These are phyloP conservation scores for Melanocharis versteri DNA, from an alignment of 2,113 vertebrate species.

Conservation along the genomic window DNA sequence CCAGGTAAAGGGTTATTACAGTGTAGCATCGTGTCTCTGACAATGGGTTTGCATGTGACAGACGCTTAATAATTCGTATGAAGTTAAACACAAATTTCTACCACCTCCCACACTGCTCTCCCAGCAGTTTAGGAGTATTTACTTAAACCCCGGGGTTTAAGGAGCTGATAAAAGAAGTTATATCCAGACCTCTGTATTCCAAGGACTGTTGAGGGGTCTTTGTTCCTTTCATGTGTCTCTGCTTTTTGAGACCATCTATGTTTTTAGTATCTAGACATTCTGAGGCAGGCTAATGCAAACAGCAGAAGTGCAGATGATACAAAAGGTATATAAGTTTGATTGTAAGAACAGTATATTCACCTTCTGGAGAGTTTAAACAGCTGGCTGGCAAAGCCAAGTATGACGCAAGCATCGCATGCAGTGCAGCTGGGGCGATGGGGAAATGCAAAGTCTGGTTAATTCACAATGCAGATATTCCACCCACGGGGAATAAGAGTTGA, in stretches of 20 bases:
- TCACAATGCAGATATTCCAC: slow-evolving; percentile 37
- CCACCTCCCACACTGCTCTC: not conserved
- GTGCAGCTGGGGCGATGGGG: not conserved
- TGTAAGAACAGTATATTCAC: not conserved
- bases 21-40: not conserved
- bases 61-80: not conserved
- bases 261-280: not conserved
- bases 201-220: not conserved
- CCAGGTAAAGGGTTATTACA: not conserved
- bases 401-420: not conserved
- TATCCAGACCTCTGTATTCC: not conserved
- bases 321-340: not conserved
- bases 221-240: not conserved
- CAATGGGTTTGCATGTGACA: not conserved
- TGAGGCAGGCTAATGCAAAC: not conserved
- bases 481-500: not conserved
- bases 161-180: not conserved
- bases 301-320: not conserved
- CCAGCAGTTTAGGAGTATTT: not conserved
- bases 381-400: not conserved
- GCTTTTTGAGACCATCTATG: not conserved
- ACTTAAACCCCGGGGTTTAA: not conserved
- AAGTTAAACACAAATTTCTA: not conserved
- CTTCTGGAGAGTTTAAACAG: not conserved
- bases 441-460: slow-evolving; percentile 29